phyloP scores from a whole-genome alignment of 1,140 invertebrate species.

The Globodera rostochiensis region DNA sequence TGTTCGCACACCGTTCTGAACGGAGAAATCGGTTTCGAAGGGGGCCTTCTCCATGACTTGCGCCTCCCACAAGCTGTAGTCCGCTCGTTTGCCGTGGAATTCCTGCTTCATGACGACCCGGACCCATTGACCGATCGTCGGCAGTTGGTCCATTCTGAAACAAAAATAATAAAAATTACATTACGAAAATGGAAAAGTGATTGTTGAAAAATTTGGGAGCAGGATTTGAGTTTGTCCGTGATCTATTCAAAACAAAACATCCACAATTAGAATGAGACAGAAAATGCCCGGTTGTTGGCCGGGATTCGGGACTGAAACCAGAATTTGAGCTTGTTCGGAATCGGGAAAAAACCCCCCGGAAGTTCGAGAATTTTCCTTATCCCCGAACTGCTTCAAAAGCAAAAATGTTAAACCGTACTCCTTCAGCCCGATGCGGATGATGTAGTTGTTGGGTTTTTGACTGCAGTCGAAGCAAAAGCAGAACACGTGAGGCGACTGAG shows the following conservation, averaged over 20 bases:
- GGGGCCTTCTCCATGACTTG: not conserved
- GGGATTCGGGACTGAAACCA: too few relatives aligned
- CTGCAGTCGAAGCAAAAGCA: not conserved
- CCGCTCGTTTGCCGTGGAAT: not conserved
- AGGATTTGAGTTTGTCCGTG: not conserved
- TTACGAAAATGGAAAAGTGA: too few relatives aligned
- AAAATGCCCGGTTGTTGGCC: not conserved
- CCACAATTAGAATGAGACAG: not conserved
- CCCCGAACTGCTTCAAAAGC: too few relatives aligned
- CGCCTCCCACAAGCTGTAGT: not conserved
- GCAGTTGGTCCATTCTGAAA: not conserved
- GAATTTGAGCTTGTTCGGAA: too few relatives aligned
- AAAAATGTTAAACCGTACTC: not conserved
- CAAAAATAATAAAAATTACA: not conserved
- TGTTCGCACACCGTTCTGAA: not conserved
- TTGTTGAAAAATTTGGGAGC: too few relatives aligned
- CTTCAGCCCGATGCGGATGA: not conserved
- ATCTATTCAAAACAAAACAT: not conserved
- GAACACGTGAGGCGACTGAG: not conserved
- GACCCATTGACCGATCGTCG: not conserved
- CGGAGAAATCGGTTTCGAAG: not conserved
- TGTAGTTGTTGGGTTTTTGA: not conserved
- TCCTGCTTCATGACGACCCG: conserved; percentile 3
- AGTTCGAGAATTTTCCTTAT: too few relatives aligned
- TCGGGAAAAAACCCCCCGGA: too few relatives aligned